These are phyloP conservation scores for Drosophila paucipuncta DNA, from an alignment of 2,888 invertebrate genomes.

Conservation along the genomic window DNA sequence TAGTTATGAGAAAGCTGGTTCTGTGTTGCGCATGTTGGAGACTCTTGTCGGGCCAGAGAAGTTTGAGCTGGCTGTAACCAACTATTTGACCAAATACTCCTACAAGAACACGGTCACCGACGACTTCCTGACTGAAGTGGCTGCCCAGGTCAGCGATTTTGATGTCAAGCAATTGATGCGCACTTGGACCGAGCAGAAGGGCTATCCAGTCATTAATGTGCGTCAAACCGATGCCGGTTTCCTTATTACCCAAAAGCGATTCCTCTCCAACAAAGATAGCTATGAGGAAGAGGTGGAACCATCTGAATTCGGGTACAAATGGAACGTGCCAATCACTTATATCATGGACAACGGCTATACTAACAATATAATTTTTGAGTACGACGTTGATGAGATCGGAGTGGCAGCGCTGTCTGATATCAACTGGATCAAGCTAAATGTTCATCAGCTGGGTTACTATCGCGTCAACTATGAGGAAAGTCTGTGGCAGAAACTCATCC, in stretches of 20 bases:
- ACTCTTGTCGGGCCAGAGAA: slow-evolving; percentile 88
- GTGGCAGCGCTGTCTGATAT: too few species aligned
- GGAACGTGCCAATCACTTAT: slow-evolving; percentile 92
- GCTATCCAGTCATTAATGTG: slow-evolving; percentile 91
- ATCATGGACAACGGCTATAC: slow-evolving; percentile 86
- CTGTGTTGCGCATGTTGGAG: slow-evolving; percentile 94
- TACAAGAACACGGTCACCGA: slow-evolving; percentile 92
- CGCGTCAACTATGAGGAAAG: slow-evolving; percentile 91
- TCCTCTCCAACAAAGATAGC: slow-evolving; percentile 89
- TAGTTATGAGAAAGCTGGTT: slow-evolving; percentile 95
- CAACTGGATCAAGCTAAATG: slow-evolving; percentile 93
- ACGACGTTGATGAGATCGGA: slow-evolving; percentile 20
- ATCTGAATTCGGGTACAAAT: slow-evolving; percentile 88
- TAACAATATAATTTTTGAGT: slow-evolving; percentile 74
- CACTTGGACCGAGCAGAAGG: slow-evolving; percentile 95
- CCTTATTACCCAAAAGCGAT: slow-evolving; percentile 90
- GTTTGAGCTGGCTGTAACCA: slow-evolving; percentile 91
- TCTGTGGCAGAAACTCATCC: slow-evolving; percentile 87
- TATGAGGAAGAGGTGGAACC: slow-evolving; percentile 85
- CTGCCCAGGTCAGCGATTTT: slow-evolving; percentile 86
- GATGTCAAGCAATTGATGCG: slow-evolving; percentile 89
- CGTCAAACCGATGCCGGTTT: slow-evolving; percentile 84
- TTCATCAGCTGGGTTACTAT: slow-evolving; percentile 93
- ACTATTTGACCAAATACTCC: slow-evolving; percentile 89
- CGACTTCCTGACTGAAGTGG: slow-evolving; percentile 88